Evolutionary conservation across 1,140 invertebrate genomes (phyloP).

Genomic region (Leucophenga varia): DNA sequence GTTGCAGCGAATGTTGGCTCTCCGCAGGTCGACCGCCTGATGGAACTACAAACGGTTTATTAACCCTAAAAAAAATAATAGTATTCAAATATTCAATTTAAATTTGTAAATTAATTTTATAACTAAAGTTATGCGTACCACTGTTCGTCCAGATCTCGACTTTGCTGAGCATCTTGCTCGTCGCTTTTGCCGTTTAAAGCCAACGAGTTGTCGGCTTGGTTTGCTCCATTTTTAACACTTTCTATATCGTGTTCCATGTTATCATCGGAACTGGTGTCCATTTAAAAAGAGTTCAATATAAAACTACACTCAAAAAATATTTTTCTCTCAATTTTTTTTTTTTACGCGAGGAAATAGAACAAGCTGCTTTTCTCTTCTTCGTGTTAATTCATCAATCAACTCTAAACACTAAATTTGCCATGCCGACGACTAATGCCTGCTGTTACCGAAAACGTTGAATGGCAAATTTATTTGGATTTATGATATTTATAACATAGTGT

Average conservation of each 20-base stretch:
- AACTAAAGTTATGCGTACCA: slow-evolving; percentile 21
- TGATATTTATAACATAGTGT: no score
- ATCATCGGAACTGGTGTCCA: slow-evolving; percentile 40
- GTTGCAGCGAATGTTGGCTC: slow-evolving; percentile 28
- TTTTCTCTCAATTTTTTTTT: no score
- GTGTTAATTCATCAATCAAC: no score
- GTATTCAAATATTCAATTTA: neutral
- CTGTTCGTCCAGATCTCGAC: slow-evolving; percentile 31
- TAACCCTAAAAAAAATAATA: slow-evolving; percentile 19
- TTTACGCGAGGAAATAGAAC: no score
- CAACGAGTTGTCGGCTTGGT: slow-evolving; percentile 15
- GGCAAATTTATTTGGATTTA: no score
- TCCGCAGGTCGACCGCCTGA: slow-evolving; percentile 40
- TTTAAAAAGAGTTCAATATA: no score
- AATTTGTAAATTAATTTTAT: neutral
- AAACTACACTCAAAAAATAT: no score
- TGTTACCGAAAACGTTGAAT: no score
- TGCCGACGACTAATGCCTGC: no score
- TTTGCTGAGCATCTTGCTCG: slow-evolving; percentile 9
- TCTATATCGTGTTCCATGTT: slow-evolving; percentile 23
- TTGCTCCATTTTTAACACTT: slow-evolving; percentile 18
- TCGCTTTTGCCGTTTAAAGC: slow-evolving; percentile 26
- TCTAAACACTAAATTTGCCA: no score
- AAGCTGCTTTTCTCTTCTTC: no score
- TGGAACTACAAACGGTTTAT: slow-evolving; percentile 33